These are phyloP conservation scores for Coenonympha glycerion DNA, from an alignment of 2,888 invertebrate genomes.

Conservation along the genomic window DNA sequence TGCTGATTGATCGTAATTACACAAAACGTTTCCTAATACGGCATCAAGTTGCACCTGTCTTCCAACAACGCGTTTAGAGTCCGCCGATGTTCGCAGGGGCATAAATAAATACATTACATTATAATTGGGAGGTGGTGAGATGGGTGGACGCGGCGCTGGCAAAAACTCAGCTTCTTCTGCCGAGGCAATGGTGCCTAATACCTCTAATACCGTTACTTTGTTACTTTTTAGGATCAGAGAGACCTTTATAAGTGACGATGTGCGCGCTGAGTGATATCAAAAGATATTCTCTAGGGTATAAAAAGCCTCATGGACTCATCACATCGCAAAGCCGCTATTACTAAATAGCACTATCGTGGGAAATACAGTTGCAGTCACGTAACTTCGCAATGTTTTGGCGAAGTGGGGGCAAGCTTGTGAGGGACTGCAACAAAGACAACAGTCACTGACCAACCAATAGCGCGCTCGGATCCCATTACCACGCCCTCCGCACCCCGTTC, in stretches of 20 bases:
- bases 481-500: too few species aligned
- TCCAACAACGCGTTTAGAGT: not conserved
- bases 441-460: too few species aligned
- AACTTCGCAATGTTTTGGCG: too few species aligned
- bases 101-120: conserved; percentile 27
- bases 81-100: not conserved
- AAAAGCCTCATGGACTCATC: not conserved
- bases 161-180: conserved; percentile 31
- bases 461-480: too few species aligned
- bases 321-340: not conserved
- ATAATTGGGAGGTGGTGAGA: conserved; percentile 28
- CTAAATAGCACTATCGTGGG: too few species aligned
- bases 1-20: not conserved
- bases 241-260: conserved; percentile 37
- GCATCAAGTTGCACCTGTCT: not conserved
- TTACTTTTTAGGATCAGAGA: conserved; percentile 35
- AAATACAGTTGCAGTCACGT: too few species aligned
- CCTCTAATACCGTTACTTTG: conserved; percentile 51
- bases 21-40: not conserved
- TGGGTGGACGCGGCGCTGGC: conserved; percentile 15
- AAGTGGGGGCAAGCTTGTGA: too few species aligned
- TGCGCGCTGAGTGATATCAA: too few species aligned
- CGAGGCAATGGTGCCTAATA: conserved; percentile 43
- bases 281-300: too few species aligned
- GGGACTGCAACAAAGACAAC: too few species aligned